These are phyloP conservation scores for Bradynema listronoti DNA, from an alignment of 1,140 invertebrate genomes.

Conservation along the genomic window DNA sequence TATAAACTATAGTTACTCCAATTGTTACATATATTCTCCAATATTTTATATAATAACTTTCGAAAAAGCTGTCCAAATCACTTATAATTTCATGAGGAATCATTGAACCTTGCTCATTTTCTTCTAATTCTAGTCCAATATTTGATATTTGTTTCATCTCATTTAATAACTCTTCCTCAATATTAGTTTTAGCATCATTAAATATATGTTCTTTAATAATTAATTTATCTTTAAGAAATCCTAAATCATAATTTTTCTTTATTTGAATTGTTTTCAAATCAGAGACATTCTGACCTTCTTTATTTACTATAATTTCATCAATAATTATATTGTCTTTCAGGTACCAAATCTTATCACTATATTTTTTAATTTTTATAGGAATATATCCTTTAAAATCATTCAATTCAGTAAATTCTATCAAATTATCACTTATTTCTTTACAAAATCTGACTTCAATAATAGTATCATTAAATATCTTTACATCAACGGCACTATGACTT, in stretches of 20 bases:
- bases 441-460: constrained; percentile 30
- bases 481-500: constrained; percentile 11
- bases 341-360: constrained; percentile 23
- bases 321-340: constrained; percentile 18
- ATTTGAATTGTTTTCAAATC: constrained; percentile 15
- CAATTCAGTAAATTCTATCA: constrained; percentile 22
- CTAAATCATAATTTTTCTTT: constrained; percentile 24
- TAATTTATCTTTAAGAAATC: constrained; percentile 10
- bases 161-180: constrained; percentile 19
- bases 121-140: constrained; percentile 16
- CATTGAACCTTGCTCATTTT: constrained; percentile 17
- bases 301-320: constrained; percentile 8
- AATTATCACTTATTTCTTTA: constrained; percentile 29
- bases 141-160: constrained; percentile 14
- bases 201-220: constrained; percentile 19
- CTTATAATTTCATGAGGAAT: constrained; percentile 28
- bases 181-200: constrained; percentile 12
- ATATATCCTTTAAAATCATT: constrained; percentile 38
- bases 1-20: constrained; percentile 28
- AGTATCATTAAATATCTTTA: constrained; percentile 12
- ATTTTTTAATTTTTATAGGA: constrained; percentile 30
- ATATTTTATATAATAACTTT: constrained; percentile 25
- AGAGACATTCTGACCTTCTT: constrained; percentile 7
- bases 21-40: constrained; percentile 37
- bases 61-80: constrained; percentile 30